These are phyloP conservation scores for Hedychridium roseum DNA, from an alignment of 2,888 invertebrate genomes.

Conservation along the genomic window DNA sequence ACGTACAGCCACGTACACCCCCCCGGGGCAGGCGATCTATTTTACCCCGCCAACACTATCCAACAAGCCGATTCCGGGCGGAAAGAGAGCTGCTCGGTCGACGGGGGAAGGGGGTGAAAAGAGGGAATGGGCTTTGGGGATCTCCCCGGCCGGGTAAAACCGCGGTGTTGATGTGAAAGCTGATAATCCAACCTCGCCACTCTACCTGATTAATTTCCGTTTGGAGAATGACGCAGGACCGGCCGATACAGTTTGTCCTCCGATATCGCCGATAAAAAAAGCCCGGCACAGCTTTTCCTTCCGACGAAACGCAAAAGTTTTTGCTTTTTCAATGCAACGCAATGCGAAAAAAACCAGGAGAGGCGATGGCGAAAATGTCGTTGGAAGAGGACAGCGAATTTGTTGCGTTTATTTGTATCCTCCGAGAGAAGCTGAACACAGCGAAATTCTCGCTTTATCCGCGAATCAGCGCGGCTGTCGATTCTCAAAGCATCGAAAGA, in stretches of 20 bases:
- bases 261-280: too few species aligned
- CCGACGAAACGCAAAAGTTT: too few species aligned
- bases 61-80: constrained; percentile 20
- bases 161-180: constrained; percentile 40
- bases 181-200: constrained; percentile 45
- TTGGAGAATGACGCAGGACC: constrained; percentile 25
- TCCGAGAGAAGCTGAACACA: not conserved
- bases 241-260: too few species aligned
- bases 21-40: constrained; percentile 46
- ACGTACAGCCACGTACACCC: constrained; percentile 38
- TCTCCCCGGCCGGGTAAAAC: constrained; percentile 37
- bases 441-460: not conserved
- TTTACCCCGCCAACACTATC: constrained; percentile 43
- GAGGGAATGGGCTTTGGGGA: constrained; percentile 28
- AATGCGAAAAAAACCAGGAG: too few species aligned
- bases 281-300: too few species aligned
- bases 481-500: constrained; percentile 37
- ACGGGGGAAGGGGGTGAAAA: not conserved
- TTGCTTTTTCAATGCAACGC: too few species aligned
- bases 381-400: not conserved
- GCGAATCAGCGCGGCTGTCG: constrained; percentile 6
- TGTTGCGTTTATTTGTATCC: not conserved
- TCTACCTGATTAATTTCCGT: constrained; percentile 47
- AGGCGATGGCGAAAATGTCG: too few species aligned
- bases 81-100: constrained; percentile 12